These are phyloP conservation scores for Helicoverpa zea DNA, from an alignment of 1,140 invertebrate genomes.

Conservation along the genomic window DNA sequence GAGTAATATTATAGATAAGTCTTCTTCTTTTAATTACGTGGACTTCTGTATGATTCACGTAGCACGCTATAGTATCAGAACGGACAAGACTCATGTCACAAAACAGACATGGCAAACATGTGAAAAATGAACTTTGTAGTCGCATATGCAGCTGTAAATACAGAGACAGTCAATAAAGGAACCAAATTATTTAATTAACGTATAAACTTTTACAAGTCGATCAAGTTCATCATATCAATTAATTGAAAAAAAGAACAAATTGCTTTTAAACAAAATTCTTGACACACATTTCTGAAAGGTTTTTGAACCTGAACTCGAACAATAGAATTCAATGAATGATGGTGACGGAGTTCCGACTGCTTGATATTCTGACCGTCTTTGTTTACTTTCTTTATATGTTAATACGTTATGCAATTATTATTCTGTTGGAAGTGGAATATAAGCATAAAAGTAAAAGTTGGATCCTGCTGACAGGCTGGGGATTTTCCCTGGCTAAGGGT, in stretches of 20 bases:
- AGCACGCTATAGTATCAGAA: too few relatives aligned
- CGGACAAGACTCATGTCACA: too few relatives aligned
- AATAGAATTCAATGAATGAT: slow-evolving; percentile 6
- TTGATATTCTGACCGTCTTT: slow-evolving; percentile 7
- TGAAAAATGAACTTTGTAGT: too few relatives aligned
- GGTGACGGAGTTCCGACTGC: neutral
- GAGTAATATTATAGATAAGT: neutral
- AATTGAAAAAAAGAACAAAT: neutral
- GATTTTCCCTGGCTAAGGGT: too few relatives aligned
- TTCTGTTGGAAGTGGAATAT: neutral
- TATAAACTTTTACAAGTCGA: neutral
- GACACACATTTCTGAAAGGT: slow-evolving; percentile 1
- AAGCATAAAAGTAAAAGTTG: too few relatives aligned
- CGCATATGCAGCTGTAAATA: too few relatives aligned
- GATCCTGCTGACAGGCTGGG: too few relatives aligned
- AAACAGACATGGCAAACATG: too few relatives aligned
- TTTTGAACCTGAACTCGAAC: slow-evolving; percentile 11
- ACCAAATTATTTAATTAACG: too few relatives aligned
- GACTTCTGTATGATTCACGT: too few relatives aligned
- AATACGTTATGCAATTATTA: slow-evolving; percentile 13
- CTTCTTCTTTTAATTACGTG: too few relatives aligned
- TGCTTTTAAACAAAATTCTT: neutral
- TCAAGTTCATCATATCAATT: neutral
- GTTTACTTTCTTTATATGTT: slow-evolving; percentile 30
- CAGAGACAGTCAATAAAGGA: too few relatives aligned